Percentiles rank a stretch among this genome's conserved stretches.
These are phyloP conservation scores for Trigoniulus corallinus DNA, from an alignment of 1,140 invertebrate species.

Conservation along the genomic window DNA sequence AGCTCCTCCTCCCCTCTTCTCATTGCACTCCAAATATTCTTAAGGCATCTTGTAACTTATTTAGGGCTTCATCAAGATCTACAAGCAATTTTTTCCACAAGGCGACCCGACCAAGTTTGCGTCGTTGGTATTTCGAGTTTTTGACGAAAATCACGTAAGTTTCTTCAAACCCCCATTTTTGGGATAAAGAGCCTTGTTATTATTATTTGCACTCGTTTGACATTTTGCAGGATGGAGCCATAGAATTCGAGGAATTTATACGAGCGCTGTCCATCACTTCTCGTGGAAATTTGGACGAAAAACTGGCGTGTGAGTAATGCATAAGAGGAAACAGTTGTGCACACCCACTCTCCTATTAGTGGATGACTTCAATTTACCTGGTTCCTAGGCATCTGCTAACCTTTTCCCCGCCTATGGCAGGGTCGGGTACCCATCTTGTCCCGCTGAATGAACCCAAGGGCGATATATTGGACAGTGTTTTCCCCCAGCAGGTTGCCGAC, in stretches of 20 bases:
- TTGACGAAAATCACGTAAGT: slow-evolving; percentile 96
- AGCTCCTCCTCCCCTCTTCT: too few species aligned
- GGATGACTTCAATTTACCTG: too few species aligned
- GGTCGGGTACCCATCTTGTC: too few species aligned
- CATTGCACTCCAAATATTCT: too few species aligned
- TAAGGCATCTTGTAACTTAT: too few species aligned
- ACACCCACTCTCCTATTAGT: too few species aligned
- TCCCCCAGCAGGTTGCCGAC: too few species aligned
- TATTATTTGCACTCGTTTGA: not conserved
- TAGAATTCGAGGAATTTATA: slow-evolving; percentile 96
- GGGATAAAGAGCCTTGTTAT: not conserved
- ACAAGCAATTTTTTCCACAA: slow-evolving; percentile 97
- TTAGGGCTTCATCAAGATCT: slow-evolving; percentile 97
- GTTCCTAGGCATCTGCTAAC: too few species aligned
- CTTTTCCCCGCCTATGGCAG: too few species aligned
- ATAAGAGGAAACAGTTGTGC: too few species aligned
- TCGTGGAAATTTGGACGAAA: slow-evolving; percentile 87
- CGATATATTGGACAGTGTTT: too few species aligned
- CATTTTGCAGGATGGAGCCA: slow-evolving; percentile 68
- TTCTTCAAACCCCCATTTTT: slow-evolving; percentile 3
- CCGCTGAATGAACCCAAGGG: too few species aligned
- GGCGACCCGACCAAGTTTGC: slow-evolving; percentile 96
- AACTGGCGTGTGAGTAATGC: slow-evolving; percentile 79
- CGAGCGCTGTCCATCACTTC: slow-evolving; percentile 88
- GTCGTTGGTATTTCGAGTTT: slow-evolving; percentile 89